These are phyloP conservation scores for Myathropa florea DNA, from an alignment of 2,888 invertebrate species.

Conservation along the genomic window DNA sequence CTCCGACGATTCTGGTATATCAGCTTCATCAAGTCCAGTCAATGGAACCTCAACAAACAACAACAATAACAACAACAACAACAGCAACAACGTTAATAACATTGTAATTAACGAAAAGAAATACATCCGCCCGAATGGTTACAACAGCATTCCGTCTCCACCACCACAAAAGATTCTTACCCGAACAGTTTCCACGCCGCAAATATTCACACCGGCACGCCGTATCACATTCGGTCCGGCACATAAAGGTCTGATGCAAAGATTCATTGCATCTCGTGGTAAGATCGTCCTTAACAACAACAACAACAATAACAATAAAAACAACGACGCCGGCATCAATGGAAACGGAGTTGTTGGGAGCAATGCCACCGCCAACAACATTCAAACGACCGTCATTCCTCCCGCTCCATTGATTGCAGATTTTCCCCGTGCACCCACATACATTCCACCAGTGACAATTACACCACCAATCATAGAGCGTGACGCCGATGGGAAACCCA, in stretches of 20 bases:
- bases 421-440: slow-evolving; percentile 69
- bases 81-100: slow-evolving; percentile 64
- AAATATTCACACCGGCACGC: slow-evolving; percentile 78
- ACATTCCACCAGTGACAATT: slow-evolving; percentile 77
- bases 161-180: slow-evolving; percentile 79
- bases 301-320: slow-evolving; percentile 22
- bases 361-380: slow-evolving; percentile 16
- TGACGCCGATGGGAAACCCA: slow-evolving; percentile 84
- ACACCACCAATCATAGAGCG: slow-evolving; percentile 82
- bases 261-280: slow-evolving; percentile 90
- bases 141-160: slow-evolving; percentile 78
- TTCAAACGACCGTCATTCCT: slow-evolving; percentile 45
- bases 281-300: slow-evolving; percentile 81
- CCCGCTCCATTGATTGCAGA: slow-evolving; percentile 61
- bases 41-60: slow-evolving; percentile 74
- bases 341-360: slow-evolving; percentile 25
- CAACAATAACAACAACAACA: slow-evolving; percentile 59
- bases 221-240: slow-evolving; percentile 85
- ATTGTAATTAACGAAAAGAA: slow-evolving; percentile 73
- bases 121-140: slow-evolving; percentile 79
- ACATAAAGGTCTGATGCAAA: slow-evolving; percentile 91
- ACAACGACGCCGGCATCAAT: neutral
- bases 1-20: slow-evolving; percentile 80
- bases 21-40: slow-evolving; percentile 79
- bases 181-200: slow-evolving; percentile 78